Conservation (phyloP, 1,140 invertebrate genomes). For the Macrocentrus cingulum region DNA sequence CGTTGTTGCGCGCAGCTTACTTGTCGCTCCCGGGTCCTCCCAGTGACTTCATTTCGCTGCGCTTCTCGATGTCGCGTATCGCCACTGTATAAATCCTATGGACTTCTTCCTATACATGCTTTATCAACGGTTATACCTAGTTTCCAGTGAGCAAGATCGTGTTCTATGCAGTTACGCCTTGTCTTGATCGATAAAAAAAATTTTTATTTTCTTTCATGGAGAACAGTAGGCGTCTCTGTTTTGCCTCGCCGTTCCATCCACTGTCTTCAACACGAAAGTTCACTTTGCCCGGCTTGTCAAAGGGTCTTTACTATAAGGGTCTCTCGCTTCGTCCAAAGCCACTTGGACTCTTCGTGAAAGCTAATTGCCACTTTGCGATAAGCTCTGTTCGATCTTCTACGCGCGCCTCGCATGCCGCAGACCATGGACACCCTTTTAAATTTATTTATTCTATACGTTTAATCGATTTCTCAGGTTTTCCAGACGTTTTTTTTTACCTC, state of each 20-base stretch:
- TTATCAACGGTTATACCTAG: too few species aligned
- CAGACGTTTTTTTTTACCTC: neutral
- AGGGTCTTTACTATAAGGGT: conserved; percentile 30
- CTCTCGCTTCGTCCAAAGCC: conserved; percentile 14
- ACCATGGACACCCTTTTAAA: neutral
- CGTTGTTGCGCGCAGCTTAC: conserved; percentile 35
- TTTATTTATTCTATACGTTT: neutral
- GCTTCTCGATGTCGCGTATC: neutral
- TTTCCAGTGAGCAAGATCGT: too few species aligned
- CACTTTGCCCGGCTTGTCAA: conserved; percentile 50
- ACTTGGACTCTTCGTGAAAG: neutral
- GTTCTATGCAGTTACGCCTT: too few species aligned
- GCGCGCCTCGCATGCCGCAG: neutral
- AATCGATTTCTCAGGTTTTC: conserved; percentile 1
- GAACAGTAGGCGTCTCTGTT: conserved; percentile 5
- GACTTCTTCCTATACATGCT: too few species aligned
- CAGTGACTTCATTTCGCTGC: conserved; percentile 27
- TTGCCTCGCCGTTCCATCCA: neutral
- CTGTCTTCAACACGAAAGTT: conserved; percentile 46
- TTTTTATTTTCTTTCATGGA: conserved; percentile 11
- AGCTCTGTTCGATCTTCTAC: conserved; percentile 2
- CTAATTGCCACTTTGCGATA: conserved; percentile 26
- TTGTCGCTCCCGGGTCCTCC: conserved; percentile 10
- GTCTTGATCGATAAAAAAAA: conserved; percentile 15
- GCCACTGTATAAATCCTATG: neutral